Evolutionary conservation across 1,140 invertebrate genomes (phyloP).

Genomic region (Drosophila punjabiensis): DNA sequence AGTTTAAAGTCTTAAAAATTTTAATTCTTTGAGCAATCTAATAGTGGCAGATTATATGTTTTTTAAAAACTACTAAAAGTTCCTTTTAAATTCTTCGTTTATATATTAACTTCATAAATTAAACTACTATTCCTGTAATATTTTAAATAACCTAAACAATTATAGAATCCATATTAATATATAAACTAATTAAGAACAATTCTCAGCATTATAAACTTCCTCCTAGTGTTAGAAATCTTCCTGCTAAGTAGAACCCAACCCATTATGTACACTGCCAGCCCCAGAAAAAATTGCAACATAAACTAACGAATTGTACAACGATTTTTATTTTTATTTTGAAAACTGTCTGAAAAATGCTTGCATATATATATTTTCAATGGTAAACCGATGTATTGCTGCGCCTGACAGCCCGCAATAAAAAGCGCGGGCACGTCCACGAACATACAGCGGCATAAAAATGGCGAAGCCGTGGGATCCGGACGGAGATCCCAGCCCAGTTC

Average conservation of each 20-base stretch:
- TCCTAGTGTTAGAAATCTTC: not conserved
- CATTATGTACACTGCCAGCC: not conserved
- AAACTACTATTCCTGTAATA: not conserved
- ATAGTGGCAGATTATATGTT: not conserved
- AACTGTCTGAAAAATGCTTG: conserved; percentile 77
- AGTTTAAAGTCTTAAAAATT: not conserved
- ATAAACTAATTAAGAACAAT: not conserved
- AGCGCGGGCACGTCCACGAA: conserved; percentile 37
- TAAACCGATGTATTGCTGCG: conserved; percentile 77
- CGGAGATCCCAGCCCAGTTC: conserved; percentile 10
- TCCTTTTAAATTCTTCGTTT: not conserved
- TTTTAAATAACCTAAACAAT: not conserved
- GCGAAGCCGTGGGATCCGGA: conserved; percentile 40
- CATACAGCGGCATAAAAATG: conserved; percentile 41
- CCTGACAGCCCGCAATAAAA: conserved; percentile 78
- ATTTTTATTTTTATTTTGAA: conserved; percentile 36
- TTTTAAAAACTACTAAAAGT: not conserved
- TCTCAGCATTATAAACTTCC: not conserved
- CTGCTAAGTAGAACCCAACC: too few relatives aligned
- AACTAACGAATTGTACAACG: conserved; percentile 53
- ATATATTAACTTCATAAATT: not conserved
- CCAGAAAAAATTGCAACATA: conserved; percentile 39
- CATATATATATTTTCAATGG: conserved; percentile 75
- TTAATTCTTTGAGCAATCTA: too few relatives aligned
- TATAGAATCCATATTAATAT: too few relatives aligned